These are phyloP conservation scores for Porites evermanni DNA, from an alignment of 92 coral and sea anemone genomes.

Conservation along the genomic window DNA sequence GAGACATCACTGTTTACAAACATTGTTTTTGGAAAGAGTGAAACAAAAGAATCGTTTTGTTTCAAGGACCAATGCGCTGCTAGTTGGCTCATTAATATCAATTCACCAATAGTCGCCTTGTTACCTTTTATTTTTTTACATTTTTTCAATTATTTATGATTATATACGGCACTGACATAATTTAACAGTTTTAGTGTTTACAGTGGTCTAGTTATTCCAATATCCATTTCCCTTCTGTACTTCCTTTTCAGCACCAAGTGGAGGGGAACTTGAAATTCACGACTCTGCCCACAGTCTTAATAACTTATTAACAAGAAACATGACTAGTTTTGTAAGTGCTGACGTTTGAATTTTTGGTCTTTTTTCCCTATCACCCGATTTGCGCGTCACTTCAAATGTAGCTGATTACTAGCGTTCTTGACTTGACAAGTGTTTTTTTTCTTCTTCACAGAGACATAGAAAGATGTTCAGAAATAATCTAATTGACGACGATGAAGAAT, in stretches of 20 bases:
- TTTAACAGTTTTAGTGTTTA: too few species aligned
- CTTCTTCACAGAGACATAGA: slow-evolving; percentile 62
- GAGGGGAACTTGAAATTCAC: slow-evolving; percentile 45
- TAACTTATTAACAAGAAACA: slow-evolving; percentile 50
- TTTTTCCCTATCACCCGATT: background rate
- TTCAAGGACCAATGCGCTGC: too few species aligned
- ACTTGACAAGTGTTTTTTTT: background rate
- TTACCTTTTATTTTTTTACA: too few species aligned
- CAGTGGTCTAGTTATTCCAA: background rate
- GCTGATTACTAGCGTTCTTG: background rate
- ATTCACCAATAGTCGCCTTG: too few species aligned
- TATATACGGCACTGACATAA: too few species aligned
- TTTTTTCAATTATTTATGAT: too few species aligned
- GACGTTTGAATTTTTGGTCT: background rate
- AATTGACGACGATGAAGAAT: slow-evolving; percentile 59
- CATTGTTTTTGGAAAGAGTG: too few species aligned
- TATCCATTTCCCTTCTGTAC: background rate
- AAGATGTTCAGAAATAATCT: slow-evolving; percentile 70
- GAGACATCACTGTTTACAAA: too few species aligned
- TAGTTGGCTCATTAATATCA: too few species aligned
- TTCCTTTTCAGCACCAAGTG: slow-evolving; percentile 26
- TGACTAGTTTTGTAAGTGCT: slow-evolving; percentile 58
- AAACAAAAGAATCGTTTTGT: too few species aligned
- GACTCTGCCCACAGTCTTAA: slow-evolving; percentile 52
- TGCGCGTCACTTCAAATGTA: background rate